These are phyloP conservation scores for Pseudochirops cupreus DNA, from an alignment of 2,797 vertebrate genomes.

Conservation along the genomic window DNA sequence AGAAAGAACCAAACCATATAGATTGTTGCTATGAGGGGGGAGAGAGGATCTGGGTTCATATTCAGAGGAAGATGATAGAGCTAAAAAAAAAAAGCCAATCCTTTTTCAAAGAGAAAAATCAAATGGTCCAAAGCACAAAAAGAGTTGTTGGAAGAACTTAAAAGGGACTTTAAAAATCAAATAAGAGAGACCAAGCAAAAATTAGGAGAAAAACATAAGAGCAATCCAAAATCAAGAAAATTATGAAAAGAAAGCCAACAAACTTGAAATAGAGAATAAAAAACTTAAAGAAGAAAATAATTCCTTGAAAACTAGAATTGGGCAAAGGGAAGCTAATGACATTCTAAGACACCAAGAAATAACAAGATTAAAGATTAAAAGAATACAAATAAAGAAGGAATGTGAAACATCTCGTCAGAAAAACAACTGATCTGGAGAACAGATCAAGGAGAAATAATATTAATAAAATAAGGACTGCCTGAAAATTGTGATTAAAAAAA, in stretches of 20 bases:
- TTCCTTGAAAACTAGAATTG: neutral
- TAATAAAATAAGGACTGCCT: too few relatives aligned
- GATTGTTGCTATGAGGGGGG: too few relatives aligned
- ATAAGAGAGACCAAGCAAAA: neutral
- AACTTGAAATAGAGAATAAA: neutral
- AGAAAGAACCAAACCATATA: too few relatives aligned
- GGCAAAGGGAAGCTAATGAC: neutral
- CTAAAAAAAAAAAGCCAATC: neutral
- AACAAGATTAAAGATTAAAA: neutral
- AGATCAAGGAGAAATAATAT: neutral
- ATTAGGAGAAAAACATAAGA: neutral
- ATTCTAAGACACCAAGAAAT: neutral
- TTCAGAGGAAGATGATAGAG: neutral
- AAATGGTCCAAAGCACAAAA: neutral
- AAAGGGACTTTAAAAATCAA: neutral
- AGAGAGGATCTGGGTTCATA: neutral
- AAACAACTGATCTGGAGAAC: neutral
- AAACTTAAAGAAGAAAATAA: neutral
- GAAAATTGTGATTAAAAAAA: neutral
- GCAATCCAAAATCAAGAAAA: neutral
- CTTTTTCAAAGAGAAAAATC: neutral
- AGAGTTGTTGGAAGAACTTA: neutral
- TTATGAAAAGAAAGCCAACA: neutral
- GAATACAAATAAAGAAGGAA: neutral
- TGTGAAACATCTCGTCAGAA: neutral